phyloP scores from a whole-genome alignment of 2,797 vertebrate genomes.

The Brachyrhaphis roseni region DNA sequence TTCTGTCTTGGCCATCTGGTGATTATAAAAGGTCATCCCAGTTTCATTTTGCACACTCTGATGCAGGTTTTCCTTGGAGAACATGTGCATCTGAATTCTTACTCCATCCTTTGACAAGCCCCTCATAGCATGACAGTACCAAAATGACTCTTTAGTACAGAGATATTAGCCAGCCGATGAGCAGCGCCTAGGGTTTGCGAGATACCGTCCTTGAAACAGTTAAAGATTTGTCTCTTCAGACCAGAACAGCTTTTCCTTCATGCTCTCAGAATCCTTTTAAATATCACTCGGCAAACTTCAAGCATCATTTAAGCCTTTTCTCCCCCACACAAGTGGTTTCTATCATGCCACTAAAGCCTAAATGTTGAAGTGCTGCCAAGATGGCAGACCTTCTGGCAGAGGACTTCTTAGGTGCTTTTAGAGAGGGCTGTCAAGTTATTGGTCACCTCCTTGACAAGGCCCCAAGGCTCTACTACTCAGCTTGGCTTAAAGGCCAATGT shows the following conservation, averaged over 20 bases:
- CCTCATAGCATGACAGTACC: conserved; percentile 2
- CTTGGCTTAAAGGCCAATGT: conserved; percentile 3
- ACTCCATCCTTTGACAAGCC: conserved; percentile 3
- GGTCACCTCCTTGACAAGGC: conserved; percentile 21
- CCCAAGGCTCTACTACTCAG: conserved; percentile 18
- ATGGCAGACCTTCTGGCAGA: conserved; percentile 20
- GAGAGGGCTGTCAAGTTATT: conserved; percentile 15
- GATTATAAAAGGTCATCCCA: conserved; percentile 8
- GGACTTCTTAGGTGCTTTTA: conserved; percentile 15
- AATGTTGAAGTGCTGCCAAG: conserved; percentile 14
- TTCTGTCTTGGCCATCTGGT: conserved; percentile 10
- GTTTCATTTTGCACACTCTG: conserved; percentile 7
- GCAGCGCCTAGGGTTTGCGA: neutral
- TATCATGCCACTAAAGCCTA: conserved; percentile 20
- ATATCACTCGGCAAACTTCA: conserved; percentile 19
- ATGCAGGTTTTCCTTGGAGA: neutral
- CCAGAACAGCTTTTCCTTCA: conserved; percentile 5
- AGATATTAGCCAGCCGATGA: conserved; percentile 1
- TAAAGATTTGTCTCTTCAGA: conserved; percentile 16
- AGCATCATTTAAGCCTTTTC: conserved; percentile 22
- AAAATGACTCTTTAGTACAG: conserved; percentile 5
- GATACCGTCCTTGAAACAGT: neutral
- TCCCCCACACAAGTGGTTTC: conserved; percentile 20
- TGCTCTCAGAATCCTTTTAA: conserved; percentile 15
- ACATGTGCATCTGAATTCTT: neutral